Base-by-base conservation (phyloP, 2,888 invertebrate genomes). In the Hypomecis atomaria region DNA sequence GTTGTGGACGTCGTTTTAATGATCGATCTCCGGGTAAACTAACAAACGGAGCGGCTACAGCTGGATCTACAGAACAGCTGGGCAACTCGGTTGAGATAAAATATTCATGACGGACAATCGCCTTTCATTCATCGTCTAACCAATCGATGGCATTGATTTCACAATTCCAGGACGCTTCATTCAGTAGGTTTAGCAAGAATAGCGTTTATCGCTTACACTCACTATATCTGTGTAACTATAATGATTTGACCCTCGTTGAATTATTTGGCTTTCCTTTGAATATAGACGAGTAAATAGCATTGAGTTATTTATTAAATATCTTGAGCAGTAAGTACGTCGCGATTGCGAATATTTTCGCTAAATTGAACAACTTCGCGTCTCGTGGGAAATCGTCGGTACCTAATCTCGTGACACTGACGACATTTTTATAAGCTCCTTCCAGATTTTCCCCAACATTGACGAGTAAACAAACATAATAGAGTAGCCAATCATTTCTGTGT, bases 301-400 rank as follows among this genome's bases (percentile, higher is more conserved):
- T 56, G 45, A 45, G 48, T 56, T 50, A 50, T 53, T 58, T 36
- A 73, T 60, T 68, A 71, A 74, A 66, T 71, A 66, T 53, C 57
- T 49, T 47, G 65, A 57, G 54, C 43, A 62, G 55, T 50, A 55
- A 47, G 61, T 69, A 66, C 65, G 54, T 50, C 53, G 40, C 58
- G 52, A 45, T 10, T 68, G 61, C 63, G 58, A 49, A 66, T 50
- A 63, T 49, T 56, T 52, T 58, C 59, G 55, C 10, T 23, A 59
- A 62, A 67, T 65, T 67, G 60, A 64, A 71, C 62, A 47, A 69
- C 60, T 65, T 59, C 50, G 56, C 34, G 53, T 54, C 57, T 53
- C 60, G 48, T 43, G 65, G 57, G 65, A 57, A 52, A 61, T 60
- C 57, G 52, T 43, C 48, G 49, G 58, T 55, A 38, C 54, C 59